These are phyloP conservation scores for Myathropa florea DNA, from an alignment of 2,888 invertebrate genomes.

Conservation along the genomic window DNA sequence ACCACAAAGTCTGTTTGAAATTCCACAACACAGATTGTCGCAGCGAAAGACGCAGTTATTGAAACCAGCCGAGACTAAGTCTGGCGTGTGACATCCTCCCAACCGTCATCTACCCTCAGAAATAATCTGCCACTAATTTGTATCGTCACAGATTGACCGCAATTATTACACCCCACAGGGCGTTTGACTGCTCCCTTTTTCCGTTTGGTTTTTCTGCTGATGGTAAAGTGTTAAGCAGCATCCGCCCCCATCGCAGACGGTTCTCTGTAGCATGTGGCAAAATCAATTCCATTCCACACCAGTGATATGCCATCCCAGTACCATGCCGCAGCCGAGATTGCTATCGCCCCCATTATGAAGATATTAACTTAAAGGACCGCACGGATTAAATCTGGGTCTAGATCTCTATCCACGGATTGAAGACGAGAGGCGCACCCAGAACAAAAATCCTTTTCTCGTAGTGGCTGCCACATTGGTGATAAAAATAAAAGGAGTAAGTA, in stretches of 20 bases:
- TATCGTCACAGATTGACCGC: constrained; percentile 66
- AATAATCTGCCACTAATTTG: constrained; percentile 65
- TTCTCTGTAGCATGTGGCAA: constrained; percentile 31
- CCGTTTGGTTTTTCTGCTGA: not conserved
- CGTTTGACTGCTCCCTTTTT: constrained; percentile 1
- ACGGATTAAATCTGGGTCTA: constrained; percentile 45
- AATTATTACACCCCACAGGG: constrained; percentile 53
- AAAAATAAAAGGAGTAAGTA: constrained; percentile 64
- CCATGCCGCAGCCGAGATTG: constrained; percentile 38
- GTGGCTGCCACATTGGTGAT: constrained; percentile 21
- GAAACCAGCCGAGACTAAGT: not conserved
- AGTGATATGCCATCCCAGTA: not conserved
- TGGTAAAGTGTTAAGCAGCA: constrained; percentile 48
- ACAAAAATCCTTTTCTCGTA: constrained; percentile 20
- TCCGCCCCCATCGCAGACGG: not conserved
- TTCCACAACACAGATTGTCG: constrained; percentile 4
- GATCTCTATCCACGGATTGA: constrained; percentile 18
- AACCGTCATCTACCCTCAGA: not conserved
- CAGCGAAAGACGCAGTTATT: not conserved
- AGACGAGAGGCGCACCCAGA: constrained; percentile 14
- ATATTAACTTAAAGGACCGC: constrained; percentile 55
- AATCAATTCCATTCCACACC: constrained; percentile 43
- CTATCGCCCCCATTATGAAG: constrained; percentile 61
- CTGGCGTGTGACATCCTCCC: not conserved
- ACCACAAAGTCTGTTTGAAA: constrained; percentile 13